phyloP scores from a whole-genome alignment of 2,888 invertebrate genomes.

The Erebia palarica region DNA sequence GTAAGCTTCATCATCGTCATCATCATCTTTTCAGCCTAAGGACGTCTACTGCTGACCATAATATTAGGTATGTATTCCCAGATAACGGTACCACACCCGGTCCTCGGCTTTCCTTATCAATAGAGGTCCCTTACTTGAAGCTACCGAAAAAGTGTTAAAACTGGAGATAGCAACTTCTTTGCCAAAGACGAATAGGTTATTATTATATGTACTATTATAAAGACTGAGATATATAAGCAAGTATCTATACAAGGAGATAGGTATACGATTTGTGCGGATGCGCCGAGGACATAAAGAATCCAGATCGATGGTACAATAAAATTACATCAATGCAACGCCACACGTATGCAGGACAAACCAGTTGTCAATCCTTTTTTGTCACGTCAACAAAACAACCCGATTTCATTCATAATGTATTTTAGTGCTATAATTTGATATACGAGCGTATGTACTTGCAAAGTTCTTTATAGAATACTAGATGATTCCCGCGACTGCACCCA shows the following conservation, averaged over 20 bases:
- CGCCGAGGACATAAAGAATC: constrained; percentile 51
- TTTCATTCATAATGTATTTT: constrained; percentile 78
- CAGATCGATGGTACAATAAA: constrained; percentile 52
- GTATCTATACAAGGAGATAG: constrained; percentile 44
- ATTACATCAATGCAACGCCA: constrained; percentile 71
- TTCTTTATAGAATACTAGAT: too few species aligned
- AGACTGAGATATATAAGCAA: neutral
- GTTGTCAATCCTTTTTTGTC: constrained; percentile 69
- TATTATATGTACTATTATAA: constrained; percentile 37
- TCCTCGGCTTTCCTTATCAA: too few species aligned
- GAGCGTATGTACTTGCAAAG: neutral
- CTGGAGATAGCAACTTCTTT: too few species aligned
- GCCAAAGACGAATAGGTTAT: too few species aligned
- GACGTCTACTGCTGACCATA: too few species aligned
- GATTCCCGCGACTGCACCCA: too few species aligned
- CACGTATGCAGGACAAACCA: constrained; percentile 71
- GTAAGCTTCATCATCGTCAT: too few species aligned
- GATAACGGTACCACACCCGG: too few species aligned
- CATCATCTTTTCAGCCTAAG: too few species aligned
- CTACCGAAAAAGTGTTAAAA: too few species aligned
- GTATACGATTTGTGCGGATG: constrained; percentile 44
- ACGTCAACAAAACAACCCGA: constrained; percentile 53
- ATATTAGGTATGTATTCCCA: too few species aligned
- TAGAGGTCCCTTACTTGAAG: too few species aligned
- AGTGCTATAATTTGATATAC: neutral